Base-by-base conservation (phyloP, 92 coral and sea anemone genomes). In the Zoanthus sociatus region DNA sequence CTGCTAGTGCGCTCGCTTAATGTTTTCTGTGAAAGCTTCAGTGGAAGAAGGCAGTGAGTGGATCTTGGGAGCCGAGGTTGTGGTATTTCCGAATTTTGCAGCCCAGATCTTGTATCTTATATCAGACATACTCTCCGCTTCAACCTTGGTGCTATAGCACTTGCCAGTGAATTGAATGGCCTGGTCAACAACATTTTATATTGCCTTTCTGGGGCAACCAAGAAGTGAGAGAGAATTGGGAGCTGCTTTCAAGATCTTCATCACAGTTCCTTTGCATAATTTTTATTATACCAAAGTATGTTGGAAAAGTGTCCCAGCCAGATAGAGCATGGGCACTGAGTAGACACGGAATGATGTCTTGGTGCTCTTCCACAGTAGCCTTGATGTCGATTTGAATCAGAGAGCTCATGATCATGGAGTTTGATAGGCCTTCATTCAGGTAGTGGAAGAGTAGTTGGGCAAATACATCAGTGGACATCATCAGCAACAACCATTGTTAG, bases 221-320 rank as follows among this genome's bases (percentile, higher is more conserved):
- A 93, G 60, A 82, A 51, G 84, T 69, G 89, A 47, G 55, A 93
- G 79, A 11, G 89, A 93, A 83, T 93, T 54, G 45, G 94, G 89
- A 88, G 90, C 87, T 15, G 93, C 90, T 58, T 46, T 88, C 68
- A 91, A 87, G 68, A 33, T 88, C 88, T 90, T 93, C 87, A 93
- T 18, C 56, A 87, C 90, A 82, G 87, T 92, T 51, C 91, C 93
- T 75, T 93, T 90, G 84, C 95, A 94, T n/a, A n/a, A n/a, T n/a
- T n/a, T n/a, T n/a, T n/a, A n/a, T n/a, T 68, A 88, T 88, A 32
- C 96, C 88, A 61, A 88, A n/a, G n/a, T n/a, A n/a, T 61, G 93
- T 82, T 16, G 96, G 89, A 14, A 93, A 93, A 74, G 96, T 93
- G 83, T 93, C 91, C 73, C 96, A 93, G 73, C 96, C 93, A 21